Conservation (phyloP, 2,113 vertebrate species). For the Calidris pygmaea region DNA sequence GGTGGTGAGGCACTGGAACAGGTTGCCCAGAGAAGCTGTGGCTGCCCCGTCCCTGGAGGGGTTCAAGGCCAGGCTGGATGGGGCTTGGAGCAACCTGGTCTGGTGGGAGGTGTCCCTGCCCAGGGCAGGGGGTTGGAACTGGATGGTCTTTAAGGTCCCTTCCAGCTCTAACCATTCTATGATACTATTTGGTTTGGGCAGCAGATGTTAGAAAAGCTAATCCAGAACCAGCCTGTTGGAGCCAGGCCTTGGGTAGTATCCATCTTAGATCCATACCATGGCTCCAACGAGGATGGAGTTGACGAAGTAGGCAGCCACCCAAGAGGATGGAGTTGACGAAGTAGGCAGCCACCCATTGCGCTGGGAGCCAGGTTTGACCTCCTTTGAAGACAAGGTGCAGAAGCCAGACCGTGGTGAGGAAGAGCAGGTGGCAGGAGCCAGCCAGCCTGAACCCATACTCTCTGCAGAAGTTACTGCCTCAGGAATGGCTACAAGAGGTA, state of each 20-base stretch:
- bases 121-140: no score
- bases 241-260: not conserved
- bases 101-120: no score
- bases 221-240: not conserved
- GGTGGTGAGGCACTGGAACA: no score
- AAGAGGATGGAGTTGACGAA: not conserved
- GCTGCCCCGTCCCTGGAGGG: no score
- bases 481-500: not conserved
- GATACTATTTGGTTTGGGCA: not conserved
- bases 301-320: not conserved
- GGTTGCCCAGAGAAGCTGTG: no score
- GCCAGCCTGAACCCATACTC: not conserved
- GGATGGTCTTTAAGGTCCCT: no score
- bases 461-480: not conserved
- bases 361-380: not conserved
- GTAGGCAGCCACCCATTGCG: not conserved
- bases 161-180: no score
- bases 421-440: not conserved
- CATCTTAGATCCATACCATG: not conserved
- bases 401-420: not conserved
- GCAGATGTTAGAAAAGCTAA: not conserved
- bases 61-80: no score
- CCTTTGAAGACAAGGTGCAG: not conserved
- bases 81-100: no score
- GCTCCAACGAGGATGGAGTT: not conserved